Evolutionary conservation across 2,888 invertebrate genomes (phyloP), one percentile per base, ranked within the genome.

Genomic region (Smittia aterrima): DNA sequence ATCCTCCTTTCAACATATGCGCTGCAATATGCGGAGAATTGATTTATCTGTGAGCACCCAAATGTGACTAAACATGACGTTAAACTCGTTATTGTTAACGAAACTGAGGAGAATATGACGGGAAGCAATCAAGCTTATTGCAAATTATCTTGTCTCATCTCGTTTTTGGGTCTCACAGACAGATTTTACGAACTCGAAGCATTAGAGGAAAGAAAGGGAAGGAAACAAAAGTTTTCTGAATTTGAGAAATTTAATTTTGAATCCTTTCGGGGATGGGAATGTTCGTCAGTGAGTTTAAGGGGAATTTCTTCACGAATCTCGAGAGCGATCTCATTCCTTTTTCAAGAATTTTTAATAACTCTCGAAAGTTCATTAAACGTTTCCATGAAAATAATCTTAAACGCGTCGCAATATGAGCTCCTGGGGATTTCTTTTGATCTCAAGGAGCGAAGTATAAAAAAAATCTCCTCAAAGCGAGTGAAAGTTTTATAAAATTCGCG

Each of bases 41-140:
- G 67, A 67, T 70, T 53, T 70, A 53, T 70, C 13, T 53, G 18
- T 54, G 25, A 24, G 41, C 47, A 3, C 58, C 64, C 25, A 11
- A 64, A 27, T 64, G 22, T 64, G 64, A 64, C 64, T 64, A 64
- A 18, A 58, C 58, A 58, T 68, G 68, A 47, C 47, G 41, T 47
- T 68, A 41, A 41, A 68, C 24, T 68, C 38, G 27, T 66, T 66
- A 66, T 66, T 66, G 38, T 66, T 32, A 66, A 32, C 32, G 32
- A 22, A 62, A 62, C 20, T 18, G 53, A 62, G 58, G 58, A 38
- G 40, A 13, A 25, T 13, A 25, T 32, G 40, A 40, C 66, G 66
- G 66, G 66, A 66, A 66, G 66, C 38, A 66, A 66, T 66, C 66
- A 66, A 24, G 40, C 32, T 66, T 27, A 66, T 66, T 66, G 66